Conservation (phyloP, 2,888 invertebrate genomes). For the Dicycla oo region DNA sequence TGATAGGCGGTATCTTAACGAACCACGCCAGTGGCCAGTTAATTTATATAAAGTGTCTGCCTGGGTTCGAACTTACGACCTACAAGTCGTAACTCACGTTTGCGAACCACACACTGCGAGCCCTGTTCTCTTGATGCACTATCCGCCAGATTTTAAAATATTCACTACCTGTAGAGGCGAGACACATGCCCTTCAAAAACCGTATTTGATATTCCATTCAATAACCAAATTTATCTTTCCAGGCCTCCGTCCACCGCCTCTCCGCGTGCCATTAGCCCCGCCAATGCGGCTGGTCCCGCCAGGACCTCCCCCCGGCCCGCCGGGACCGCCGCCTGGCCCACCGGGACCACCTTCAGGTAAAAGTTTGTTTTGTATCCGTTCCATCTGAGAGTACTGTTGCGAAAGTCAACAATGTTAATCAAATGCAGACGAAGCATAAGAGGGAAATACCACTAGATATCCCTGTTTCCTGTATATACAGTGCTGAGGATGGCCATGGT, state of each 20-base stretch:
- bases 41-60: background rate
- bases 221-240: slow-evolving; percentile 4
- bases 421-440: background rate
- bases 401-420: background rate
- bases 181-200: background rate
- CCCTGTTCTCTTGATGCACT: background rate
- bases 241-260: slow-evolving; percentile 82
- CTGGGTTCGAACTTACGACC: background rate
- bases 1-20: no score
- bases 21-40: no score
- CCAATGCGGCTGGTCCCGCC: slow-evolving; percentile 46
- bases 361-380: no score
- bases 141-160: background rate
- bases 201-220: background rate
- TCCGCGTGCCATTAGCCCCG: slow-evolving; percentile 71
- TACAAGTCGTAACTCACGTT: background rate
- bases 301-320: slow-evolving; percentile 51
- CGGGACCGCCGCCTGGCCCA: slow-evolving; percentile 55
- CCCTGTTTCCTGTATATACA: no score
- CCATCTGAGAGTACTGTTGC: background rate
- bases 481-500: no score
- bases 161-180: background rate
- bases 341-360: slow-evolving; percentile 87
- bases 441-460: no score
- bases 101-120: background rate